Evolutionary conservation across 2,888 invertebrate genomes (phyloP), one percentile per base, ranked within the genome.

Genomic region (Idaea straminata): DNA sequence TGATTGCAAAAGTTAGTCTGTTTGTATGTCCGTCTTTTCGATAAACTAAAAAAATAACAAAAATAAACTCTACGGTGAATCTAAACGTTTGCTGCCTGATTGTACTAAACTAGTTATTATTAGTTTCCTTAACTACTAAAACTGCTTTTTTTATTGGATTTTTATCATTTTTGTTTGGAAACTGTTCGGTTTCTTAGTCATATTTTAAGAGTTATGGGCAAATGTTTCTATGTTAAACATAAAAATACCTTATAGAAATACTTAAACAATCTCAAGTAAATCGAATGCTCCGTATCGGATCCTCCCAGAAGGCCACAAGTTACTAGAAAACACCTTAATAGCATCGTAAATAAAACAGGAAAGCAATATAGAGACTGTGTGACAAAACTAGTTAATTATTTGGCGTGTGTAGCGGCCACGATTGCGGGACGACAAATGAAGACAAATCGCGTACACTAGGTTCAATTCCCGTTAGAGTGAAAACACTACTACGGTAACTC

Each of bases 371-470:
- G 47, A 47, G 47, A 47, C 7, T 47, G 38, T 63, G 5, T 62
- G 61, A 68, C 64, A 64, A 63, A 67, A 66, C 63, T 63, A 57
- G 66, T 68, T 70, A 68, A 69, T 69, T 70, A 70, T 69, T 72
- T 67, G 60, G 38, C 57, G 61, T 57, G 69, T 35, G 47, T 47
- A 47, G 47, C 47, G 47, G 47, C 47, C 47, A 47, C 62, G 60
- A 62, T 60, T 64, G 67, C 63, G 60, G 64, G 59, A 35, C 62
- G 69, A 68, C 70, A 70, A 72, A 70, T 70, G 65, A 66, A 70
- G 72, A 72, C 66, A 69, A 70, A 72, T 72, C 63, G 71, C 16
- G 61, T 65, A 64, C 61, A 59, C 61, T 59, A 63, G 57, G 67
- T 66, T 65, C 66, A 35, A 70, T 65, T 70, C 69, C 68, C 65